Base-by-base conservation (phyloP, 1,140 invertebrate species). In the Lycorma delicatula region DNA sequence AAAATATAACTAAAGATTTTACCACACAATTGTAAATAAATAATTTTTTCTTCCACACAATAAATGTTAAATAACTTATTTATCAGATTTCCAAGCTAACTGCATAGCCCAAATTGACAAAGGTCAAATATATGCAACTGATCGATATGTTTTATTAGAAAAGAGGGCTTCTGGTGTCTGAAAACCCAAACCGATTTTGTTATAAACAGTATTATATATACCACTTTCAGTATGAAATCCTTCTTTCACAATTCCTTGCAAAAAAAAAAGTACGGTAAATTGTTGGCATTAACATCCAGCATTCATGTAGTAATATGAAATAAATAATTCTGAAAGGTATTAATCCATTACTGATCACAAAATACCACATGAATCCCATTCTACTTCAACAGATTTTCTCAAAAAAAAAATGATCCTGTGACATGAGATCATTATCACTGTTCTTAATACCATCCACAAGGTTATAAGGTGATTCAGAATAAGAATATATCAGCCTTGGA, bases 91-190 rank as follows among this genome's bases (percentile, higher is more conserved):
- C 57, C 41, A 78, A 5, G 91, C 91, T 64, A 83, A 81, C 66
- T 93, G 88, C 78, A 96, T 91, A 0, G 88, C 81, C 92, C 91
- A 97, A 66, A 97, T 88, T 57, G 85, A 81, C 1, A 97, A 72
- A 0, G 92, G 89, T 46, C 93, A 76, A 92, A 96, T 96, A 72
- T 97, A 97, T 1, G 85, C 91, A 50, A 95, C 80, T 4, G 91
- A 83, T 4, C 92, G 77, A 71, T 92, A 93, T 63, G 81, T 77
- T 56, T 86, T 86, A 60, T 82, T 78, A 52, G 81, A 82, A 71
- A 86, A 87, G 52, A 95, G 73, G 1, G 91, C 92, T 72, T 97
- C 93, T 0, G 93, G 93, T 3, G 91, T 94, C 71, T 95, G 88
- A 71, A 86, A 97, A 28, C 82, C 83, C 67, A 94, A 78, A 0